These are phyloP conservation scores for Sarcophaga subvicina DNA, from an alignment of 2,888 invertebrate genomes.

Conservation along the genomic window DNA sequence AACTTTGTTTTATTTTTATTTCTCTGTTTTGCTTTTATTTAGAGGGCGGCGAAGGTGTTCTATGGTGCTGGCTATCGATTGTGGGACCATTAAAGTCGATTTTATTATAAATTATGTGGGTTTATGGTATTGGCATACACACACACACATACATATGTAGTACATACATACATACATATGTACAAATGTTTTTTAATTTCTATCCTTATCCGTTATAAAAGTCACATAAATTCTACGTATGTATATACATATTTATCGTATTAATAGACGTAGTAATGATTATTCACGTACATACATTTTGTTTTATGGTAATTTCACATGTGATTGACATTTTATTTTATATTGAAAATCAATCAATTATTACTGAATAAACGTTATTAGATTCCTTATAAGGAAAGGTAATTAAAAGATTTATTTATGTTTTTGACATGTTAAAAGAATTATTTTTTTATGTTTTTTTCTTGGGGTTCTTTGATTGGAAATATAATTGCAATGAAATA, in stretches of 20 bases:
- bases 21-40: neutral
- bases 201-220: neutral
- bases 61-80: neutral
- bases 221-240: neutral
- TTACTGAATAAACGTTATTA: neutral
- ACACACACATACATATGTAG: too few species aligned
- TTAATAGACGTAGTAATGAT: neutral
- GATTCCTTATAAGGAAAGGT: neutral
- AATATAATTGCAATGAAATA: too few species aligned
- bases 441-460: neutral
- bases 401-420: neutral
- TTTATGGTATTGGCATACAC: neutral
- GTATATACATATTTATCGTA: too few species aligned
- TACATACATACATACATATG: too few species aligned
- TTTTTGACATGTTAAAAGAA: neutral
- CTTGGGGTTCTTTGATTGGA: too few species aligned
- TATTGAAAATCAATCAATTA: slow-evolving; percentile 22
- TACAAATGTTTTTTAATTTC: too few species aligned
- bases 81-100: neutral
- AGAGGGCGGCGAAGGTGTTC: neutral
- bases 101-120: slow-evolving; percentile 42
- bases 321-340: slow-evolving; percentile 34
- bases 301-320: neutral
- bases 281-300: neutral
- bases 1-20: neutral